Base-by-base conservation (phyloP, 2,797 vertebrate genomes). In the Oophaga sylvatica region DNA sequence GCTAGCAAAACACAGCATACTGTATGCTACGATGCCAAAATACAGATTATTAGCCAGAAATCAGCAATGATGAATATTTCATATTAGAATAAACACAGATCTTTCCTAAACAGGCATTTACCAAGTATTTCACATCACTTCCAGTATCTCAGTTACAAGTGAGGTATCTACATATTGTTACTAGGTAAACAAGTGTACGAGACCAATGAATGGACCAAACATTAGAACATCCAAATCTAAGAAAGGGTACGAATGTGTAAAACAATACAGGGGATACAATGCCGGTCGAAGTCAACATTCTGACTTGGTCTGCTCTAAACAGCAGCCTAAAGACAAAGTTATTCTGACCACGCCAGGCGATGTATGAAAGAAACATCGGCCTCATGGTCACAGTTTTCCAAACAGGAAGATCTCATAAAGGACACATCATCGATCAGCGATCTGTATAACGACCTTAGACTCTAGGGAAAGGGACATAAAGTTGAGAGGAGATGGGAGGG, bases 1-100 rank as follows among this genome's bases (percentile, higher is more conserved):
- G 56, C 22, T 56, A 45, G 17, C 80, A 85, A 80, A 65, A 65
- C 60, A 77, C 48, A 68, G 31, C 20, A 62, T 88, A 84, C n/a
- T 48, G 59, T 84, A 76, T 15, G 68, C 0, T 68, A 56, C 22
- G 41, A 11, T 73, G 63, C 35, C 87, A 89, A 65, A 56, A 71
- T 7, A 56, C 53, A 63, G 10, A 53, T 70, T 26, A 78, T 15
- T 41, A 62, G 48, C 56, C 81, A 80, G 35, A 73, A 80, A 80
- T 84, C 67, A 20, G 10, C 76, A 73, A 73, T 65, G 77, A 59
- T 26, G 80, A 56, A 45, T 65, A n/a, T 77, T 31, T 78, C 73
- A 85, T 59, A 53, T 53, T 65, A 56, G 12, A 26, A 75, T 48
- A 73, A 73, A 84, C 57, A 35, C 48, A 60, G 10, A 45, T 17